Evolutionary conservation across 2,888 invertebrate genomes (phyloP), one percentile per base, ranked within the genome.

Genomic region (Holacanthella duospinosa): DNA sequence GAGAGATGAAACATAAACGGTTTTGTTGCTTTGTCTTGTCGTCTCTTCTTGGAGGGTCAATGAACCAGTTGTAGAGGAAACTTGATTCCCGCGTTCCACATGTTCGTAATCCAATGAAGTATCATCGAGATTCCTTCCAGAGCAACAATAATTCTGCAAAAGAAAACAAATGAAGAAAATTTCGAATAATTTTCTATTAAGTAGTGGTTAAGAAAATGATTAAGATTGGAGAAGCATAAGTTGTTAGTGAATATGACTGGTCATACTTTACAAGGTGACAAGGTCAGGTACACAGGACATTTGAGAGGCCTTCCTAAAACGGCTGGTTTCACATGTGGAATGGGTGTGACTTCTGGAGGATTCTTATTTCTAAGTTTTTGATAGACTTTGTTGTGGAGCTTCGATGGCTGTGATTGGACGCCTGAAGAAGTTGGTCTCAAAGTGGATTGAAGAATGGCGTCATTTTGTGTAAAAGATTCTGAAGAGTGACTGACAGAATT

Each of bases 71-170:
- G 63, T 19, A 24, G 29, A 56, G 16, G 57, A 4, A n/a, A 68
- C 67, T 44, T 67, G 68, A 65, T 71, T 70, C 61, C 63, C 62
- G 55, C 68, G 65, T 60, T 72, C 71, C 26, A 68, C 66, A 59
- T 71, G 68, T 12, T 64, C 63, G 43, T 72, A 72, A 61, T 71
- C 70, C 26, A 66, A 53, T 19, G 67, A 60, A 16, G 61, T 48
- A 43, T 67, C 66, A 54, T 67, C 68, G 43, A 68, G 55, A 48
- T 64, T 66, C 12, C 67, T 62, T 59, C 69, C 71, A 26, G 68
- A 63, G 36, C 72, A 72, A 59, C 72, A 72, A 54, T 64, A 70
- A 1, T 70, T 66, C 72, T 72, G 36, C 0, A 65, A 29, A 59
- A 61, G 16, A 1, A 53, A 12, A 53, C 29, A 6, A 36, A 16